A percentile compares a stretch with the other conserved stretches of the same genome.
These are phyloP conservation scores for Carlito syrichta DNA, from an alignment of 2,113 vertebrate genomes.

Conservation along the genomic window DNA sequence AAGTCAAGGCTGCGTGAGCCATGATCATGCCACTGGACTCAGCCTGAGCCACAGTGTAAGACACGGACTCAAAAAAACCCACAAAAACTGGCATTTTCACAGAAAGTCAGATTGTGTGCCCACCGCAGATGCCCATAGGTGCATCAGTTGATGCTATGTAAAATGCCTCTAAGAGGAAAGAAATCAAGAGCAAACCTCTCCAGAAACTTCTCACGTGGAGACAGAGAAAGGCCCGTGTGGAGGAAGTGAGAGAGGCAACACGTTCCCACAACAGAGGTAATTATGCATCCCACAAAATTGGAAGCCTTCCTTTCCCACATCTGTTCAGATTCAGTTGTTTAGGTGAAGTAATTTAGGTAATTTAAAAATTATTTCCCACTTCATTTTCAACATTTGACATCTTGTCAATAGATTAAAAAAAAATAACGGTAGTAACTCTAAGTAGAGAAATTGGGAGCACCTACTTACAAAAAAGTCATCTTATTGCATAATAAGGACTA, in stretches of 20 bases:
- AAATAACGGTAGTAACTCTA: not conserved
- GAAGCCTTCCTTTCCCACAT: conserved; percentile 14
- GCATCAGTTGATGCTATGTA: not conserved
- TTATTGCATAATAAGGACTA: not conserved
- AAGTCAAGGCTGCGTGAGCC: too few species aligned
- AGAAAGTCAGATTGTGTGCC: not conserved
- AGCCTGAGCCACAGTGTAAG: too few species aligned
- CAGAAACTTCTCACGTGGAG: not conserved
- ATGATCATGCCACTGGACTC: too few species aligned
- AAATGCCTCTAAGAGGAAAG: not conserved
- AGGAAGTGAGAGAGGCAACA: not conserved
- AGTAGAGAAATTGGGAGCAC: not conserved
- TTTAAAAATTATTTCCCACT: conserved; percentile 44
- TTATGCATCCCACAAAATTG: conserved; percentile 26
- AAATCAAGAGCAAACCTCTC: not conserved
- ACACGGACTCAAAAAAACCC: too few species aligned
- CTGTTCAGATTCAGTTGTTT: conserved; percentile 2
- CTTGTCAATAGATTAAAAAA: conserved; percentile 17
- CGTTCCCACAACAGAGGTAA: not conserved
- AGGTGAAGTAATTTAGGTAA: not conserved
- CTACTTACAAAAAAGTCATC: conserved; percentile 8
- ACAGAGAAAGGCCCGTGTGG: not conserved
- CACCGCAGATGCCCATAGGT: not conserved
- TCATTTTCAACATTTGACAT: conserved; percentile 19
- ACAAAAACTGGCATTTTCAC: not conserved